phyloP scores from a whole-genome alignment of 1,140 invertebrate genomes.

The Saxidomus purpurata region DNA sequence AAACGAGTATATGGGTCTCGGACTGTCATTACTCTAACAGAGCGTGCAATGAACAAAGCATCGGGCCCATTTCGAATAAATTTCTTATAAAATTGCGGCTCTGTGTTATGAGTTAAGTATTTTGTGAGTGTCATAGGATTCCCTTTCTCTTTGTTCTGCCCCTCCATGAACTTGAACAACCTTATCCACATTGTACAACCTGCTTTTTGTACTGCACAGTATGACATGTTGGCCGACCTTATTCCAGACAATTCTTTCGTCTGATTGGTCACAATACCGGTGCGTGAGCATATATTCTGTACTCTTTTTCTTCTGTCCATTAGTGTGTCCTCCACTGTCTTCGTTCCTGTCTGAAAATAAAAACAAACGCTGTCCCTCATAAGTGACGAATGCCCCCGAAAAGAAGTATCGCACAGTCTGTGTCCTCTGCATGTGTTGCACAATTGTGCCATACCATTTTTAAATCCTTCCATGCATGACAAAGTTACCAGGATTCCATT shows the following conservation, averaged over 20 bases:
- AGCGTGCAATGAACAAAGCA: slow-evolving; percentile 16
- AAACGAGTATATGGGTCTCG: slow-evolving; percentile 70
- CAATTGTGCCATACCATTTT: too few relatives aligned
- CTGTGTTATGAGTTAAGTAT: slow-evolving; percentile 7
- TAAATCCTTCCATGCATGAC: too few relatives aligned
- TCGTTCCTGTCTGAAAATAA: background rate
- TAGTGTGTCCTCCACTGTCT: background rate
- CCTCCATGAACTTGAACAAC: slow-evolving; percentile 33
- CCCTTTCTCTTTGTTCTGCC: background rate
- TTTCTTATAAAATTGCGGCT: background rate
- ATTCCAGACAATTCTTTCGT: background rate
- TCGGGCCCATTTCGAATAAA: background rate
- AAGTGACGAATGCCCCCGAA: too few relatives aligned
- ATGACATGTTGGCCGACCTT: background rate
- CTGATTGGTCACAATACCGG: background rate
- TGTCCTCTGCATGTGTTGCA: too few relatives aligned
- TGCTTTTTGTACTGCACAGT: slow-evolving; percentile 18
- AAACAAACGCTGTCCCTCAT: background rate
- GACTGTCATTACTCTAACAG: slow-evolving; percentile 62
- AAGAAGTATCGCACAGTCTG: too few relatives aligned
- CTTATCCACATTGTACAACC: slow-evolving; percentile 49
- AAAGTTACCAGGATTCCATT: too few relatives aligned
- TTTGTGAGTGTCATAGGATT: background rate
- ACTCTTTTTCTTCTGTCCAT: background rate
- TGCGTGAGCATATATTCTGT: background rate